Percentiles rank a stretch among this genome's conserved stretches.
phyloP scores from a whole-genome alignment of 1,140 invertebrate species.

The Neuroterus valhalla region DNA sequence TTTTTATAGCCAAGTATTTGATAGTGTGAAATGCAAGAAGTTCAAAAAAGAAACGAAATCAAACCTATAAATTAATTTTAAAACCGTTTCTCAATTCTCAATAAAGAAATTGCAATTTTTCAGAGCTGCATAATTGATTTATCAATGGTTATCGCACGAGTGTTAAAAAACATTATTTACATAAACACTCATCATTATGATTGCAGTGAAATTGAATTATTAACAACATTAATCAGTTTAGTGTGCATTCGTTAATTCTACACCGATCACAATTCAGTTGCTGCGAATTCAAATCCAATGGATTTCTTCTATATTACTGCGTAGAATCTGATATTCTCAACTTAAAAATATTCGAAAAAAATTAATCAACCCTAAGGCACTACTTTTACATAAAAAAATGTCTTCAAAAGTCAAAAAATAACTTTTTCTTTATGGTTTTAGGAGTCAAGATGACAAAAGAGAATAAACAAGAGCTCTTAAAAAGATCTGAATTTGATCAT shows the following conservation, averaged over 20 bases:
- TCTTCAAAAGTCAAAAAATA: neutral
- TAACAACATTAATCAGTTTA: too few relatives aligned
- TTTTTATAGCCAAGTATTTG: too few relatives aligned
- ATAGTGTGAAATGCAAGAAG: too few relatives aligned
- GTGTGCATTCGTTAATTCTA: too few relatives aligned
- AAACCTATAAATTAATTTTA: too few relatives aligned
- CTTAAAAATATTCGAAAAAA: neutral
- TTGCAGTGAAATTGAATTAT: neutral
- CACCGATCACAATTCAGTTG: too few relatives aligned
- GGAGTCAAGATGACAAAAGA: neutral
- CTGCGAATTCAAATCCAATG: too few relatives aligned
- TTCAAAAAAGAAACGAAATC: too few relatives aligned
- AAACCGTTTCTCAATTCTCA: too few relatives aligned
- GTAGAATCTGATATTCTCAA: too few relatives aligned
- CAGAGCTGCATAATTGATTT: neutral
- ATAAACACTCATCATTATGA: slow-evolving; percentile 3
- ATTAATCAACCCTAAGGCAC: neutral
- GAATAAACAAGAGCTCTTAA: neutral
- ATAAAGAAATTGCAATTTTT: too few relatives aligned
- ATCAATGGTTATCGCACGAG: slow-evolving; percentile 8
- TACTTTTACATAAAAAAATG: neutral
- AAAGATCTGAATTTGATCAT: neutral
- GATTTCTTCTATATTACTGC: too few relatives aligned
- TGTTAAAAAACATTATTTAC: slow-evolving; percentile 23
- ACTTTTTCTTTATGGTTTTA: neutral